phyloP scores from a whole-genome alignment of 1,140 invertebrate species.

The Zaprionus capensis region DNA sequence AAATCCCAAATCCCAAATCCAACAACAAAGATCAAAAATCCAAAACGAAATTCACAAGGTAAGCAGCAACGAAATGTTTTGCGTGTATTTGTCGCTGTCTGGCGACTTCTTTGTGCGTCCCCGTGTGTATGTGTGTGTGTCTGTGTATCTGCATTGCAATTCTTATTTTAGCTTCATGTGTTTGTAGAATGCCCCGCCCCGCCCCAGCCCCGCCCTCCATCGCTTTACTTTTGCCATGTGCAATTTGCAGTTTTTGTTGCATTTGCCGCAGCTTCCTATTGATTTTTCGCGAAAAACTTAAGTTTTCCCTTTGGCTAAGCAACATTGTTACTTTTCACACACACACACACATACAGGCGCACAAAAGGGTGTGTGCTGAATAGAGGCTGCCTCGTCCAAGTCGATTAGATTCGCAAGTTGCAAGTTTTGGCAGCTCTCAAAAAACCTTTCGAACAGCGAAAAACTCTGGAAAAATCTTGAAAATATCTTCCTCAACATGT shows the following conservation, averaged over 20 bases:
- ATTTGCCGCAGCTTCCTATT: conserved; percentile 55
- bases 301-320: conserved; percentile 52
- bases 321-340: conserved; percentile 59
- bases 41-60: conserved; percentile 24
- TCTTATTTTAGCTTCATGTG: conserved; percentile 5
- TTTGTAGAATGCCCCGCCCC: background rate
- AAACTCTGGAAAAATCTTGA: background rate
- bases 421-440: conserved; percentile 2
- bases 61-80: conserved; percentile 10
- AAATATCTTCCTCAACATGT: background rate
- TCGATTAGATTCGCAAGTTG: background rate
- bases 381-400: conserved; percentile 2
- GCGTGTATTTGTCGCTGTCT: conserved; percentile 32
- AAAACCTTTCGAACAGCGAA: background rate
- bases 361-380: conserved; percentile 61
- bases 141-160: conserved; percentile 9
- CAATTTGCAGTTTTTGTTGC: background rate
- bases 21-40: background rate
- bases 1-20: background rate
- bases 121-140: background rate
- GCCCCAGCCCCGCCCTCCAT: background rate
- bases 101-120: conserved; percentile 39
- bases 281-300: conserved; percentile 59
- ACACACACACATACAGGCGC: conserved; percentile 25
- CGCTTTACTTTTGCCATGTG: background rate